Evolutionary conservation across 2,113 vertebrate species (phyloP), one percentile per base, ranked within the genome.

Genomic region (Eleginops maclovinus): DNA sequence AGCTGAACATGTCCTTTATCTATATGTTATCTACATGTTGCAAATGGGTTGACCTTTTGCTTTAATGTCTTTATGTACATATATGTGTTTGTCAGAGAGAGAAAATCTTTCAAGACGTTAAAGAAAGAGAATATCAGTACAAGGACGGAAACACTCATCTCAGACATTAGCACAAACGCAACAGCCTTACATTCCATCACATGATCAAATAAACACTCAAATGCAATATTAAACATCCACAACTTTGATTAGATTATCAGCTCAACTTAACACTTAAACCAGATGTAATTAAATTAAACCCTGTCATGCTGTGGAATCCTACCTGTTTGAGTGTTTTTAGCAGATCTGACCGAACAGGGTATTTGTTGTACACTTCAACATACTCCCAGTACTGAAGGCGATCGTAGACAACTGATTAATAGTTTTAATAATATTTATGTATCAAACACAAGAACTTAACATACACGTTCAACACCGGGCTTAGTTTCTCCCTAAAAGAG

Each of bases 291-390:
- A 15, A 31, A 41, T 9, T 1, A 8, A 36, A 13, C 21, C 4
- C 11, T 12, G 41, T n/a, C 13, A 15, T 12, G 44, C 13, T 3
- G 28, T 16, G 1, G 43, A 65, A 36, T 5, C 6, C 31, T 36
- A 79, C 77, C 61, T 65, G 60, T 78, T 0, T 16, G 53, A 0
- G 22, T 49, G 53, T 31, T 43, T 47, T 72, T 60, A 51, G 31
- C 53, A 22, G 61, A 14, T 72, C 44, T 10, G 44, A 7, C 58
- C 15, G 10, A 46, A 12, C 19, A 36, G 14, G 12, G 12, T 26
- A 9, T 9, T 0, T 11, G 8, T 40, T 0, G 16, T 59, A 17
- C 31, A 6, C 31, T 21, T 50, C 60, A 58, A 28, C 77, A 72
- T 65, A 51, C 21, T 59, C 47, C 1, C 40, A 10, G 17, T 36